Base-by-base conservation (phyloP, 1,140 invertebrate genomes). In the Drosophila repleta region DNA sequence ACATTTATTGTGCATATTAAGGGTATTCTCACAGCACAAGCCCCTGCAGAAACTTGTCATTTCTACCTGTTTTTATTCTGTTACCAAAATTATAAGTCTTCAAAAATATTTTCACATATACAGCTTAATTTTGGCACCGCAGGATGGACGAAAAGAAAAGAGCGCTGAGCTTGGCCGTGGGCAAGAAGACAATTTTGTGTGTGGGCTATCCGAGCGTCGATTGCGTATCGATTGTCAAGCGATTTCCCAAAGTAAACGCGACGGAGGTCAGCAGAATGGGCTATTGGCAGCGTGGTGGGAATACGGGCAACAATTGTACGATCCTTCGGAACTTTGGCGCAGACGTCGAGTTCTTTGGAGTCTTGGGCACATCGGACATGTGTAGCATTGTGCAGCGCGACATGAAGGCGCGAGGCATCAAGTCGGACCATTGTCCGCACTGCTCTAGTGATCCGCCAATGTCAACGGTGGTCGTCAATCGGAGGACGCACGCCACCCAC, bases 281-380 rank as follows among this genome's bases (percentile, higher is more conserved):
- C 53, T 88, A 90, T 26, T 94, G 94, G 93, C 93, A 94, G 87
- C 90, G 94, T 74, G 95, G 95, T 7, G 95, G 96, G 35, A 95
- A 96, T 92, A 95, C 95, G 6, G 93, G 94, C 10, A 96, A 96
- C 74, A 94, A 93, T 64, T 94, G 94, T 60, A 94, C 95, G 0
- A 94, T 95, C 11, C 76, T 96, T 26, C 93, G 93, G 0, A 90
- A 94, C 18, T 80, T 96, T 6, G 95, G 94, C 3, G 92, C 84
- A 0, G 64, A 51, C 1, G 64, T 89, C 0, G 94, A 95, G 80
- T 94, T 94, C 76, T 88, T 95, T 15, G 94, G 94, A 4, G 93
- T 93, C 24, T 63, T 94, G 0, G 92, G 92, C 20, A 62, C 72
- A 6, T 89, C 92, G 15, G 74, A 90, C 32, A 90, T 91, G 67